phyloP scores from a whole-genome alignment of 1,140 invertebrate genomes.

The Ylistrum balloti region DNA sequence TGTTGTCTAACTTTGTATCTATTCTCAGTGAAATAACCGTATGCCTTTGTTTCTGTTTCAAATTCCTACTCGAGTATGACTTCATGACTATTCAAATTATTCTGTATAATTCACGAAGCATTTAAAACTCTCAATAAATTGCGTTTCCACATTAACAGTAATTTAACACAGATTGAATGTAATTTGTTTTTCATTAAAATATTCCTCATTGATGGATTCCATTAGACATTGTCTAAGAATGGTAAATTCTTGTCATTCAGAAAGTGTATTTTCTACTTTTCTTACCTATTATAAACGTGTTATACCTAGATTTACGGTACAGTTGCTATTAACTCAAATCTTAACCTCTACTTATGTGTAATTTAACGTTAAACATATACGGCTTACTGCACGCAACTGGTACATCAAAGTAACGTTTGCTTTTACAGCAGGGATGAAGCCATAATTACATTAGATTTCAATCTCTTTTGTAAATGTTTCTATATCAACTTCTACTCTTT shows the following conservation, averaged over 20 bases:
- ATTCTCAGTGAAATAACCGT: no score
- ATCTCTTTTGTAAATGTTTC: neutral
- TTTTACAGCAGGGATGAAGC: neutral
- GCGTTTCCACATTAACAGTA: neutral
- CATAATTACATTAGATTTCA: neutral
- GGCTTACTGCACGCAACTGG: neutral
- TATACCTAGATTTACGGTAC: neutral
- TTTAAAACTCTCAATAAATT: neutral
- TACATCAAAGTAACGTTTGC: neutral
- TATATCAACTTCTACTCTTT: neutral
- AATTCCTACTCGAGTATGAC: no score
- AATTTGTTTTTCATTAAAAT: neutral
- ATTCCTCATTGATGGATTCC: neutral
- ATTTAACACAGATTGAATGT: neutral
- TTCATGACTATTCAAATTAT: no score
- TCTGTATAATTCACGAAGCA: no score
- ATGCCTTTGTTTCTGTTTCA: no score
- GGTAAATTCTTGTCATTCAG: slow-evolving; percentile 1
- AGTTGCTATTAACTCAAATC: neutral
- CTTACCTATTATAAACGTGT: neutral
- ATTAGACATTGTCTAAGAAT: neutral
- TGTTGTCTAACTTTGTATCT: no score
- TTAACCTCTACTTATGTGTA: neutral
- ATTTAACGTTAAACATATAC: slow-evolving; percentile 19
- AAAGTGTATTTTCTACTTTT: neutral